Base-by-base conservation (phyloP, 2,888 invertebrate genomes). In the Ischnura elegans region DNA sequence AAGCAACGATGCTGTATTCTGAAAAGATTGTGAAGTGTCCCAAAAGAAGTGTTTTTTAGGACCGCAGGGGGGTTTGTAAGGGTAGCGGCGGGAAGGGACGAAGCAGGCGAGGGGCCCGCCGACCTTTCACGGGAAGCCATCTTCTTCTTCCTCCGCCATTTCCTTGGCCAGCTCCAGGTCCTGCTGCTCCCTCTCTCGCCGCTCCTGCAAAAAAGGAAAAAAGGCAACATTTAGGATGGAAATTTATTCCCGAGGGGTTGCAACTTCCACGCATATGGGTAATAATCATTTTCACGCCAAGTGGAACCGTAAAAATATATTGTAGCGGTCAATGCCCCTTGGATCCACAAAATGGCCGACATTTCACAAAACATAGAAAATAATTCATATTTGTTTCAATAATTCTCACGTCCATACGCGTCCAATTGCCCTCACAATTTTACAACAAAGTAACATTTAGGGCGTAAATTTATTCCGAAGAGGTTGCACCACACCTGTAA, bases 111-210 rank as follows among this genome's bases (percentile, higher is more conserved):
- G 13, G 25, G 87, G 10, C 36, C 19, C 42, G 55, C 6, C 6
- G 47, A 29, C 42, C 42, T 43, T 42, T 94, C 94, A 95, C 2
- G 95, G 95, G 90, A 95, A 95, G 42, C 94, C 94, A 96, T 99
- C 99, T 96, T 99, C 99, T 96, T 99, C 99, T 96, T 99, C 99
- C 95, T 99, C 99, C 13, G 99, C 99, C 98, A 99, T 99, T 96
- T 99, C 99, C 96, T 99, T 99, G n/a, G 99, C 99, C 95, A 99
- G 97, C 96, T 99, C 99, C 95, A 99, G 96, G 96, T 99, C 99
- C 96, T 99, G 99, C 95, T 99, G 99, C 96, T 99, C 99, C 93
- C 99, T 97, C 96, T 99, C 99, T 94, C 99, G 97, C 93, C 99
- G 97, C 95, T 99, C 99, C 96, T 96, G 95, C 95, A 96, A 87